Evolutionary conservation across 2,888 invertebrate genomes (phyloP), one percentile per base, ranked within the genome.

Genomic region (Epinotia nisella): DNA sequence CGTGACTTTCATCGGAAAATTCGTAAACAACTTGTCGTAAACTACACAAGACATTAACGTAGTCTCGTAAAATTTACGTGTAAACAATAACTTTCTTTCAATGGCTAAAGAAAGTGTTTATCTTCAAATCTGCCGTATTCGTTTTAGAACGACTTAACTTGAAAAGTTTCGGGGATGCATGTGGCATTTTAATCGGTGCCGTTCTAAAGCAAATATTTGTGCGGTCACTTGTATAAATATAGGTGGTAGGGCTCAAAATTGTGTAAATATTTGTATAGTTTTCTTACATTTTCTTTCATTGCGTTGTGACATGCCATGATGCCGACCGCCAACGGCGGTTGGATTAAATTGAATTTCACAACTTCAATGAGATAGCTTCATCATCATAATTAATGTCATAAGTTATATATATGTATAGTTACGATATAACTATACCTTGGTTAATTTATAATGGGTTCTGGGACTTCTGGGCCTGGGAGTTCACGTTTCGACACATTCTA

Each of bases 71-170:
- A 66, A 41, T n/a, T 11, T n/a, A 39, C 35, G 13, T 61, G 69
- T 61, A 61, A 61, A 70, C 69, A 17, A 29, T 24, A 17, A 61
- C 61, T 70, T 70, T 70, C 69, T 45, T 70, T 70, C 69, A 29
- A 17, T 4, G 24, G 35, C 51, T 10, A 45, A 49, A 3, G 69
- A 70, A 70, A 70, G 69, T 70, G 69, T 21, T 21, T 61, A 41
- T 51, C 64, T 51, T 11, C 24, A 60, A 49, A 41, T n/a, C n/a
- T 5, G 11, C 1, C n/a, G 39, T 1, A n/a, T 21, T 66, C 21
- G n/a, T 58, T 58, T 0, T 9, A 39, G 11, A 55, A 55, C 21
- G 41, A 9, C 29, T 21, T 35, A 35, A 35, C 35, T 35, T 9
- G 35, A 9, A 35, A 9, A 35, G 35, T 35, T 9, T 7, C 35